These are phyloP conservation scores for Oligia fasciuncula DNA, from an alignment of 2,888 invertebrate genomes.

Conservation along the genomic window DNA sequence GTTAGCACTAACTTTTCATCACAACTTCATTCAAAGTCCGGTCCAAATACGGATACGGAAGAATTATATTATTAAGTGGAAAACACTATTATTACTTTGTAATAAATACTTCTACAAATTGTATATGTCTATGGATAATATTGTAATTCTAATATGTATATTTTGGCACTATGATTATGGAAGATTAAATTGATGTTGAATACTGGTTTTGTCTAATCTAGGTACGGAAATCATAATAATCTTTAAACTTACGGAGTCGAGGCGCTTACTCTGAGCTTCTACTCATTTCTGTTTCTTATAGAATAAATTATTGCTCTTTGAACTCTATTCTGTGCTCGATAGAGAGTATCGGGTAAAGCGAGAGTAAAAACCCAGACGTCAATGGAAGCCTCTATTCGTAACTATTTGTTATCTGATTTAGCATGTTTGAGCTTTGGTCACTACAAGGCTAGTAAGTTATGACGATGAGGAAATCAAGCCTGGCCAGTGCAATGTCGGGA, in stretches of 20 bases:
- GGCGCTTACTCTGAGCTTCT: background rate
- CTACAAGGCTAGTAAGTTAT: background rate
- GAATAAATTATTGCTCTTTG: background rate
- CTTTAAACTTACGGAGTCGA: slow-evolving; percentile 11
- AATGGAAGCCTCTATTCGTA: background rate
- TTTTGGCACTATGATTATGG: slow-evolving; percentile 70
- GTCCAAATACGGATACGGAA: slow-evolving; percentile 3
- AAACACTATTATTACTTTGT: slow-evolving; percentile 31
- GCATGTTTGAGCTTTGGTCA: slow-evolving; percentile 1
- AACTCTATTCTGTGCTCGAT: slow-evolving; percentile 8
- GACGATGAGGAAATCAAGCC: background rate
- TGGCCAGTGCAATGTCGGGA: background rate
- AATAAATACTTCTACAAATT: slow-evolving; percentile 47
- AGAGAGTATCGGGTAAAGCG: slow-evolving; percentile 2
- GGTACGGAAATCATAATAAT: slow-evolving; percentile 17
- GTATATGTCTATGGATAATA: slow-evolving; percentile 41
- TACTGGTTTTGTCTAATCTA: slow-evolving; percentile 56
- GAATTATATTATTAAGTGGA: slow-evolving; percentile 16
- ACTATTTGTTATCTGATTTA: slow-evolving; percentile 3
- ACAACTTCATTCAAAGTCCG: slow-evolving; percentile 5
- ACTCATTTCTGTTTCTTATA: background rate
- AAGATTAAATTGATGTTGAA: slow-evolving; percentile 62
- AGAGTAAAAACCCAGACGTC: background rate
- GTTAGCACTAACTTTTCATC: background rate
- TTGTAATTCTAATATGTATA: slow-evolving; percentile 54